A percentile compares a stretch with the other conserved stretches of the same genome.
Conservation (phyloP, 2,888 invertebrate genomes). For the Volucella zonaria region DNA sequence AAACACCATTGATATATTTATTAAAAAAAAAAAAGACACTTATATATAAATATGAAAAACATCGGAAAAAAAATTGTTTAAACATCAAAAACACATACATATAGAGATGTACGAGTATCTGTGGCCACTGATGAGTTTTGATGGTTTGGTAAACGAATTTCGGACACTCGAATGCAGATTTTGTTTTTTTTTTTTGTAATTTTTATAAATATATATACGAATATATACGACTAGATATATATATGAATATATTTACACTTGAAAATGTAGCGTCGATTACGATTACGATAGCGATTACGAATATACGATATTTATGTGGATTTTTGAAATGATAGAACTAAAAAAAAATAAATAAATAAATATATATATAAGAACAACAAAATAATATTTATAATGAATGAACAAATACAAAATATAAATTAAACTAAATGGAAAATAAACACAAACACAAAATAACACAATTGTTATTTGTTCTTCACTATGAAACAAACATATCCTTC, state of each 20-base stretch:
- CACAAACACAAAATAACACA: constrained; percentile 30
- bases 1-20: constrained; percentile 34
- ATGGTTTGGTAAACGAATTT: constrained; percentile 72
- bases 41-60: constrained; percentile 26
- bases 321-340: constrained; percentile 51
- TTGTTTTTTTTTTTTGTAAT: constrained; percentile 17
- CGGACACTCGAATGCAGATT: constrained; percentile 67
- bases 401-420: constrained; percentile 33
- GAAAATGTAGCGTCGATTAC: constrained; percentile 67
- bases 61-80: constrained; percentile 19
- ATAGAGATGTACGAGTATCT: constrained; percentile 57
- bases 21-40: constrained; percentile 33
- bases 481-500: constrained; percentile 60
- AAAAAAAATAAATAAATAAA: not conserved
- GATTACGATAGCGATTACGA: no score
- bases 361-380: constrained; percentile 7
- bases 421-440: not conserved
- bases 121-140: constrained; percentile 66
- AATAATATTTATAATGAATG: constrained; percentile 53
- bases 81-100: constrained; percentile 68
- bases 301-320: constrained; percentile 49
- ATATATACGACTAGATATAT: constrained; percentile 26
- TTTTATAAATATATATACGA: constrained; percentile 16
- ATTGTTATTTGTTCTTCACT: constrained; percentile 51
- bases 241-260: constrained; percentile 72